These are phyloP conservation scores for Camponotus fellah DNA, from an alignment of 2,888 invertebrate species.

Conservation along the genomic window DNA sequence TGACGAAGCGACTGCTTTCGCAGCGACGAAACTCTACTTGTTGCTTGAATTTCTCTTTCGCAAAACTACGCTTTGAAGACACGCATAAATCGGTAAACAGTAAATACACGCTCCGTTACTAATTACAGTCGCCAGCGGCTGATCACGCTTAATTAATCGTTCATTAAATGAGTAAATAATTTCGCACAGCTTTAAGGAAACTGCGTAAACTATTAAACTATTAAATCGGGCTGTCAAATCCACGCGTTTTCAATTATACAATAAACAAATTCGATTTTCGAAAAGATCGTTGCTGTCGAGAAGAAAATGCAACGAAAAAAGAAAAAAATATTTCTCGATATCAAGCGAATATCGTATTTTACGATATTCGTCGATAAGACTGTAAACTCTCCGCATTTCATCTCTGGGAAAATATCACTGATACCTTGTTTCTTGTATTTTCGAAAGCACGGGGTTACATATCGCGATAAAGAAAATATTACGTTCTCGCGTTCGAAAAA, in stretches of 20 bases:
- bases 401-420: neutral
- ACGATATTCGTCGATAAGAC: constrained; percentile 8
- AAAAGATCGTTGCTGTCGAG: neutral
- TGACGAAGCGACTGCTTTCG: constrained; percentile 23
- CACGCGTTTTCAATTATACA: neutral
- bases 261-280: neutral
- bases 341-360: constrained; percentile 20
- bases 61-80: neutral
- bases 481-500: neutral
- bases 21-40: constrained; percentile 32
- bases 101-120: constrained; percentile 10
- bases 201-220: neutral
- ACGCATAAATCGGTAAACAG: neutral
- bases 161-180: neutral
- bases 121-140: neutral
- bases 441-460: constrained; percentile 3
- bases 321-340: neutral
- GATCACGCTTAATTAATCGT: constrained; percentile 16
- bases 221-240: neutral
- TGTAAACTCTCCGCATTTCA: constrained; percentile 23
- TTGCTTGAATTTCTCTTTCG: constrained; percentile 36
- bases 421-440: constrained; percentile 6
- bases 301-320: neutral
- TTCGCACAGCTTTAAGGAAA: neutral
- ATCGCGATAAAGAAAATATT: constrained; percentile 40